Percentiles rank a stretch among this genome's conserved stretches.
Evolutionary conservation across 2,888 invertebrate genomes (phyloP).

Genomic region (Heliconius ismenius): DNA sequence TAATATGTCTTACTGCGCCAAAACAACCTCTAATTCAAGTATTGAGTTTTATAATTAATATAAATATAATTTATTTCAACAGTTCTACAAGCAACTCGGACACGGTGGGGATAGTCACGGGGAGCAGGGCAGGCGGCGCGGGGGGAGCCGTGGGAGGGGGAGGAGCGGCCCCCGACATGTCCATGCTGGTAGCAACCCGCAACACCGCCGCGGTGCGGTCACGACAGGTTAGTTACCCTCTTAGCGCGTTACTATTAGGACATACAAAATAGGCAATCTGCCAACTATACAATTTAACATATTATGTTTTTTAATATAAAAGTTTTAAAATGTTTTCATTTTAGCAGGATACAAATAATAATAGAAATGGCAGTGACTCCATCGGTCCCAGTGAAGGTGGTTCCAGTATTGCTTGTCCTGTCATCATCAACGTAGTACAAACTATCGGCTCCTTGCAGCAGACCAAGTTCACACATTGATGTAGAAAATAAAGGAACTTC

Average conservation of each 20-base stretch:
- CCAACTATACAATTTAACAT: no score
- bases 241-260: no score
- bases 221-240: slow-evolving; percentile 47
- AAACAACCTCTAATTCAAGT: neutral
- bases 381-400: slow-evolving; percentile 23
- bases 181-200: slow-evolving; percentile 50
- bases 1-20: no score
- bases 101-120: slow-evolving; percentile 25
- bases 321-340: neutral
- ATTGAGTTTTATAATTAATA: neutral
- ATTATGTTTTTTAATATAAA: neutral
- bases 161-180: neutral
- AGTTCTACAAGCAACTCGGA: slow-evolving; percentile 22
- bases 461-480: slow-evolving; percentile 42
- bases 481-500: slow-evolving; percentile 31
- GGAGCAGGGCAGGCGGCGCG: slow-evolving; percentile 28
- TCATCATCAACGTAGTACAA: slow-evolving; percentile 53
- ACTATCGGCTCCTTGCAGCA: slow-evolving; percentile 50
- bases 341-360: slow-evolving; percentile 55
- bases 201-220: slow-evolving; percentile 43
- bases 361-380: slow-evolving; percentile 44
- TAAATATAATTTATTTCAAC: neutral
- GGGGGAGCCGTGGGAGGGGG: slow-evolving; percentile 38
- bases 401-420: slow-evolving; percentile 37
- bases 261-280: no score